Evolutionary conservation across 2,888 invertebrate species (phyloP).

Genomic region (Liposcelis brunnea): DNA sequence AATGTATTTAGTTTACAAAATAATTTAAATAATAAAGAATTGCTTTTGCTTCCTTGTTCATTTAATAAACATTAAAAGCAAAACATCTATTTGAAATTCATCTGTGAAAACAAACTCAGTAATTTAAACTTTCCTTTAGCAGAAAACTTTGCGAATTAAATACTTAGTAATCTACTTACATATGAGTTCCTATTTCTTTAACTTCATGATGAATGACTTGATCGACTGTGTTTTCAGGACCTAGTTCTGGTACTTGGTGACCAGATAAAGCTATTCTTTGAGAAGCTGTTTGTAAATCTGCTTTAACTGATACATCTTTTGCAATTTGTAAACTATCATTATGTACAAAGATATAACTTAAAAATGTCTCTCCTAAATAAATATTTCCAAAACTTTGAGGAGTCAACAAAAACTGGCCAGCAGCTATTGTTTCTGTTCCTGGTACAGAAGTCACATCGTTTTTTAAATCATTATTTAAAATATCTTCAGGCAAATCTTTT

Average conservation of each 20-base stretch:
- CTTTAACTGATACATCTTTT: constrained; percentile 60
- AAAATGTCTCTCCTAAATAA: constrained; percentile 94
- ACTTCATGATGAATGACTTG: constrained; percentile 97
- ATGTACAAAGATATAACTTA: constrained; percentile 92
- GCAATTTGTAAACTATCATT: constrained; percentile 81
- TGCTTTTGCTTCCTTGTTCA: too few species aligned
- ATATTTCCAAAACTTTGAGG: constrained; percentile 98
- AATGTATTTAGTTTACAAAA: too few species aligned
- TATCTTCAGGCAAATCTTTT: constrained; percentile 67
- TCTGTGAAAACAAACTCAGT: constrained; percentile 8
- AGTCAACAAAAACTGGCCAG: constrained; percentile 77
- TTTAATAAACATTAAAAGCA: too few species aligned
- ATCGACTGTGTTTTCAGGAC: constrained; percentile 73
- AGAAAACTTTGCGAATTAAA: constrained; percentile 8
- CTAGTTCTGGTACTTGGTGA: constrained; percentile 33
- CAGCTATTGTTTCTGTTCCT: constrained; percentile 63
- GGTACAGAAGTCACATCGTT: constrained; percentile 70
- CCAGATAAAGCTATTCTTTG: constrained; percentile 71
- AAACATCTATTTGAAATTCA: neutral
- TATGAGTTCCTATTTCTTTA: constrained; percentile 96
- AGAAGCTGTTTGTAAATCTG: constrained; percentile 81
- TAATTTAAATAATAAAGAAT: constrained; percentile 8
- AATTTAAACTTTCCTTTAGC: neutral
- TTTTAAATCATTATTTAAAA: constrained; percentile 58
- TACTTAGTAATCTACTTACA: constrained; percentile 40